A percentile compares a stretch with the other conserved stretches of the same genome.
These are phyloP conservation scores for Lacerta viridis DNA, from an alignment of 2,797 vertebrate genomes.

Conservation along the genomic window DNA sequence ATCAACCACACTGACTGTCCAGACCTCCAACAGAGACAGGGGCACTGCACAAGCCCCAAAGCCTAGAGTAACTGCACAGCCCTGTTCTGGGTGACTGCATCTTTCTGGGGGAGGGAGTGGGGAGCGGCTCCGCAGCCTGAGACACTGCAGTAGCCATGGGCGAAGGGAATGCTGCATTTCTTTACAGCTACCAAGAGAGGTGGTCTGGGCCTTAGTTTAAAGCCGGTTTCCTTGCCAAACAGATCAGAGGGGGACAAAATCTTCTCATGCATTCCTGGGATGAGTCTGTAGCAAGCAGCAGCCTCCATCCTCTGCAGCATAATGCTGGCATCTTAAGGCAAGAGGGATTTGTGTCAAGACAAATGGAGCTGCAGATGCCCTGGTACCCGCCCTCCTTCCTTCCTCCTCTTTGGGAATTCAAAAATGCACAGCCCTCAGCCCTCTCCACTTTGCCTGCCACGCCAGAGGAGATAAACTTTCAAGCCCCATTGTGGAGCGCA, in stretches of 20 bases:
- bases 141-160: background rate
- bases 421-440: background rate
- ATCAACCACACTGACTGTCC: background rate
- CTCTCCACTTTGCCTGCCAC: too few species aligned
- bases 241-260: too few species aligned
- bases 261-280: background rate
- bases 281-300: background rate
- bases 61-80: background rate
- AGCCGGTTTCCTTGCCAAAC: background rate
- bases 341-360: background rate
- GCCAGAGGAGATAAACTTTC: background rate
- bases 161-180: background rate
- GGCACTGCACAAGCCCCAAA: too few species aligned
- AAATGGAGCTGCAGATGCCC: background rate
- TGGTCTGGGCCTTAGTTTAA: too few species aligned
- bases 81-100: background rate
- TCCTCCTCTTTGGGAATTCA: slow-evolving; percentile 6
- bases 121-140: background rate
- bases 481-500: background rate
- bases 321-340: background rate
- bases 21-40: background rate
- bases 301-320: background rate
- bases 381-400: background rate
- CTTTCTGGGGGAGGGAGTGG: background rate
- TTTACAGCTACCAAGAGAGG: background rate